Percentiles rank a stretch among this genome's conserved stretches.
Evolutionary conservation across 2,888 invertebrate genomes (phyloP).

Genomic region (Parapristionchus giblindavisi): DNA sequence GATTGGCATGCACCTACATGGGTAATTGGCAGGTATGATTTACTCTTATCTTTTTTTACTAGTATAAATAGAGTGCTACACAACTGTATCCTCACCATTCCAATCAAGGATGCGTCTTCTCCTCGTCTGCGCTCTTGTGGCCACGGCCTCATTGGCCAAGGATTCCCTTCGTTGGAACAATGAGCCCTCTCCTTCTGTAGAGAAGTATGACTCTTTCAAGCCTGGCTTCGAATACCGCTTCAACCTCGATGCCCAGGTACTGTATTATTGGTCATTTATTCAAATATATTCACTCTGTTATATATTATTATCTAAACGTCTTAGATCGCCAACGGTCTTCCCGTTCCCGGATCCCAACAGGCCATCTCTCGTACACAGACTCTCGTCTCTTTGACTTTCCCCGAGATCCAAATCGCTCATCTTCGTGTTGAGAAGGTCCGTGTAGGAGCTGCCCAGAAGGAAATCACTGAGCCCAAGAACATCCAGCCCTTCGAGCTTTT

Average conservation of each 20-base stretch:
- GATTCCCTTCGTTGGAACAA: conserved; percentile 36
- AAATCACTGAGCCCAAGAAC: conserved; percentile 26
- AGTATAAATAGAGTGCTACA: no score
- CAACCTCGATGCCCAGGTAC: conserved; percentile 33
- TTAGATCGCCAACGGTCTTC: conserved; percentile 59
- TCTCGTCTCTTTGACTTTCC: conserved; percentile 45
- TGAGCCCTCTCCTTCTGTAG: background rate
- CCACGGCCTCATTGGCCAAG: conserved; percentile 47
- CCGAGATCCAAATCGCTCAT: conserved; percentile 30
- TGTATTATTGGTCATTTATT: no score
- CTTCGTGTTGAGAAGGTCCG: conserved; percentile 31
- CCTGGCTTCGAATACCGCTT: conserved; percentile 33
- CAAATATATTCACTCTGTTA: background rate
- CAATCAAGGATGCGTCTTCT: conserved; percentile 34
- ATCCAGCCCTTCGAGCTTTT: conserved; percentile 36
- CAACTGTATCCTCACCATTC: conserved; percentile 33
- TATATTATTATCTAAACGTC: conserved; percentile 10
- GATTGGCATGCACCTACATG: no score
- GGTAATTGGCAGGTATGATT: no score
- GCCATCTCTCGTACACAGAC: conserved; percentile 57
- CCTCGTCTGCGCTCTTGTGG: conserved; percentile 41
- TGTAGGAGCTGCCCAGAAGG: conserved; percentile 25
- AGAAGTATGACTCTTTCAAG: conserved; percentile 15
- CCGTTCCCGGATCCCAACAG: conserved; percentile 55
- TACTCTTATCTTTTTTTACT: no score